Conservation (phyloP, 1,140 invertebrate species). For the Cylas formicarius region DNA sequence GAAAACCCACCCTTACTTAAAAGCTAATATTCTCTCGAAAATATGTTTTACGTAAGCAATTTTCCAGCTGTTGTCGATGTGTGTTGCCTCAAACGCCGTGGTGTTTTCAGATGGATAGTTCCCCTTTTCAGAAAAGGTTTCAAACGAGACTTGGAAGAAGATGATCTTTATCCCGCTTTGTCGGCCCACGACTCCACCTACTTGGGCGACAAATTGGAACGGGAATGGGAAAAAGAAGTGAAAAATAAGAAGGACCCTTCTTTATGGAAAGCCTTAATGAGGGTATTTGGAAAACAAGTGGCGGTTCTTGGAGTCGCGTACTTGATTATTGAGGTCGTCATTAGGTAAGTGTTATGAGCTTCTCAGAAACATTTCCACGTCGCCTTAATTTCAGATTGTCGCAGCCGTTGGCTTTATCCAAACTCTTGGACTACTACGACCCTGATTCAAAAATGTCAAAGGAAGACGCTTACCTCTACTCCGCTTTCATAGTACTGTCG, state of each 20-base stretch:
- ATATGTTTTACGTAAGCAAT: constrained; percentile 22
- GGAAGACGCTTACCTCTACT: constrained; percentile 58
- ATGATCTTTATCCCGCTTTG: constrained; percentile 24
- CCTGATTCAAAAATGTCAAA: constrained; percentile 22
- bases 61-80: background rate
- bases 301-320: constrained; percentile 17
- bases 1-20: constrained; percentile 18
- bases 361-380: background rate
- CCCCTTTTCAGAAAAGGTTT: constrained; percentile 28
- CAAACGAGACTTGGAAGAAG: constrained; percentile 23
- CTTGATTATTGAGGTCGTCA: constrained; percentile 26
- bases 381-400: constrained; percentile 41
- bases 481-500: constrained; percentile 60
- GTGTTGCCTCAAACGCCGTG: background rate
- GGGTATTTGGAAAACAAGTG: constrained; percentile 24
- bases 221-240: constrained; percentile 46
- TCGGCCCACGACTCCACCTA: constrained; percentile 23
- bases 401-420: constrained; percentile 31
- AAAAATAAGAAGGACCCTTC: constrained; percentile 29
- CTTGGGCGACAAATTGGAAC: constrained; percentile 51
- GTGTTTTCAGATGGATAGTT: constrained; percentile 38
- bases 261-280: constrained; percentile 31
- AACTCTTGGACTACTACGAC: constrained; percentile 19
- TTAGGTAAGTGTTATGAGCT: constrained; percentile 31
- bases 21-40: constrained; percentile 17